Evolutionary conservation across 1,140 invertebrate species (phyloP).

Genomic region (Drosophila chauvacae): DNA sequence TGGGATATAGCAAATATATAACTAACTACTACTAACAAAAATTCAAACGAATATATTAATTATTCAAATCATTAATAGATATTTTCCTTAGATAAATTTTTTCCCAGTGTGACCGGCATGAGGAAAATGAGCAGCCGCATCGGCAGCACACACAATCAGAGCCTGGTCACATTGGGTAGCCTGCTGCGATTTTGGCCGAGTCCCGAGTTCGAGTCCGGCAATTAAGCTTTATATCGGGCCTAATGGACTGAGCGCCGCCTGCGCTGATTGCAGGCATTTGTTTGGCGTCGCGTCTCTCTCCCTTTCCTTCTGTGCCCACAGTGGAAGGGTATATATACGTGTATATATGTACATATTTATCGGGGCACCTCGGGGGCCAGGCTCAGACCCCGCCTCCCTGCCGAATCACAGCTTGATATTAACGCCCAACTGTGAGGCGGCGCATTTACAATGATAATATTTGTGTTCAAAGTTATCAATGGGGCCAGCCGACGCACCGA

Average conservation of each 20-base stretch:
- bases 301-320: constrained; percentile 22
- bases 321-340: constrained; percentile 48
- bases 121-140: constrained; percentile 31
- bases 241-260: constrained; percentile 84
- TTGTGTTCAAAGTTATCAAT: constrained; percentile 82
- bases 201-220: constrained; percentile 61
- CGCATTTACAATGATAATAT: constrained; percentile 84
- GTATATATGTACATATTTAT: constrained; percentile 6
- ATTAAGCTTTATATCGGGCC: constrained; percentile 84
- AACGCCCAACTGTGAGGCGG: constrained; percentile 83
- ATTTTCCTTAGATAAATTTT: not conserved
- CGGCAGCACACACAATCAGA: constrained; percentile 61
- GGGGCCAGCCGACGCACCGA: constrained; percentile 55
- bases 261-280: constrained; percentile 83
- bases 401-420: constrained; percentile 73
- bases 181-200: constrained; percentile 73
- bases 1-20: too few relatives aligned
- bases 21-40: too few relatives aligned
- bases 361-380: constrained; percentile 12
- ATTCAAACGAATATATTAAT: not conserved
- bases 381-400: constrained; percentile 14
- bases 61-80: not conserved
- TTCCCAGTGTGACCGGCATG: constrained; percentile 11
- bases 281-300: constrained; percentile 55
- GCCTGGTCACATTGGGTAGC: constrained; percentile 71